Percentiles rank a stretch among this genome's conserved stretches.
Evolutionary conservation across 2,888 invertebrate species (phyloP).

Genomic region (Meteorus colon): DNA sequence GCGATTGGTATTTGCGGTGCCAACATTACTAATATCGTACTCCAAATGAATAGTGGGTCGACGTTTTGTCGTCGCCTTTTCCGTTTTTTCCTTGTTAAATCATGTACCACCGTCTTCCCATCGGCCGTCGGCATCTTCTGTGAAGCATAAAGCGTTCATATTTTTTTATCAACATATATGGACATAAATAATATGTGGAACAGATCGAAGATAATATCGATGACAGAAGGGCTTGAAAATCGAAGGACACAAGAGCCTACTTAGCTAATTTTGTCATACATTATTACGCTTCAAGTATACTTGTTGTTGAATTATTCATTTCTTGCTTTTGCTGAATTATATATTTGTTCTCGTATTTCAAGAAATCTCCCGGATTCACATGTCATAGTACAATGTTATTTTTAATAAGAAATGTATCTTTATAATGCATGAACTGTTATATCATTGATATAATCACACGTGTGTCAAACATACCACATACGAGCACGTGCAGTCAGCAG

Average conservation of each 20-base stretch:
- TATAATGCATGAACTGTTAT: neutral
- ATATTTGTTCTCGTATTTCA: neutral
- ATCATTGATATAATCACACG: conserved; percentile 25
- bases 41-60: conserved; percentile 19
- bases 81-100: conserved; percentile 33
- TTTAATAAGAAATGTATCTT: neutral
- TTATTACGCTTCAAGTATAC: conserved; percentile 27
- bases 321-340: conserved; percentile 12
- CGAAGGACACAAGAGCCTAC: conserved; percentile 37
- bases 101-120: conserved; percentile 21
- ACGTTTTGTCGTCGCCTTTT: conserved; percentile 29
- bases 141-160: neutral
- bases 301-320: neutral
- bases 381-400: neutral
- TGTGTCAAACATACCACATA: conserved; percentile 26
- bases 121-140: conserved; percentile 30
- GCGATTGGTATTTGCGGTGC: conserved; percentile 20
- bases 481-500: conserved; percentile 22
- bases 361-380: neutral
- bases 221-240: conserved; percentile 4
- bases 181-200: conserved; percentile 15
- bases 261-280: conserved; percentile 40
- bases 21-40: conserved; percentile 17
- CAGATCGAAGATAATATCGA: conserved; percentile 22
- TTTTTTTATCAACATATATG: neutral